Percentiles rank a stretch among this genome's conserved stretches.
Evolutionary conservation across 2,113 vertebrate species (phyloP).

Genomic region (Grammomys surdaster): DNA sequence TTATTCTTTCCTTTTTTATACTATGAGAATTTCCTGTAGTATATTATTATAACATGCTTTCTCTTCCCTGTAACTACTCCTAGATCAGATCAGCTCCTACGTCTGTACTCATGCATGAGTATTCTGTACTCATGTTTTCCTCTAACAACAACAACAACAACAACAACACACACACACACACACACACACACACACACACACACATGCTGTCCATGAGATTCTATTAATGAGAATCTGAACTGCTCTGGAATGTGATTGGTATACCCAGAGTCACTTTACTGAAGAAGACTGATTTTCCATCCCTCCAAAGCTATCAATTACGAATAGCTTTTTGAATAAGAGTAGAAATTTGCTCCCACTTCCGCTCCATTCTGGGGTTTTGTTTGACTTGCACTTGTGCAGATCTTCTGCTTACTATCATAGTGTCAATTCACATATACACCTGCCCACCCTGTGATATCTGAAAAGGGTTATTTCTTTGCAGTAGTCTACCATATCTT

Average conservation of each 20-base stretch:
- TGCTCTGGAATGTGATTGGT: background rate
- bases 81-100: rapidly evolving
- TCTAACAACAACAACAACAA: too few relatives aligned
- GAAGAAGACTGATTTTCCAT: background rate
- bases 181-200: too few relatives aligned
- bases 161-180: too few relatives aligned
- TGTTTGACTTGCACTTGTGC: background rate
- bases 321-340: background rate
- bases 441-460: background rate
- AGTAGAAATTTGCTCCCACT: background rate
- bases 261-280: background rate
- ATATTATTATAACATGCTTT: background rate
- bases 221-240: background rate
- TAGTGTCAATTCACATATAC: background rate
- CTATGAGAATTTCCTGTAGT: background rate
- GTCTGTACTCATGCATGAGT: too few relatives aligned
- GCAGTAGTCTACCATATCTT: background rate
- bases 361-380: background rate
- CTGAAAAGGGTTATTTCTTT: background rate
- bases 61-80: background rate
- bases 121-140: too few relatives aligned
- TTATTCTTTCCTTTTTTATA: background rate
- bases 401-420: background rate
- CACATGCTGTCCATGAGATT: too few relatives aligned
- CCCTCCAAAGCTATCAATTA: background rate